Evolutionary conservation across 2,797 vertebrate genomes (phyloP), one percentile per base, ranked within the genome.

Genomic region (Chelonia mydas): DNA sequence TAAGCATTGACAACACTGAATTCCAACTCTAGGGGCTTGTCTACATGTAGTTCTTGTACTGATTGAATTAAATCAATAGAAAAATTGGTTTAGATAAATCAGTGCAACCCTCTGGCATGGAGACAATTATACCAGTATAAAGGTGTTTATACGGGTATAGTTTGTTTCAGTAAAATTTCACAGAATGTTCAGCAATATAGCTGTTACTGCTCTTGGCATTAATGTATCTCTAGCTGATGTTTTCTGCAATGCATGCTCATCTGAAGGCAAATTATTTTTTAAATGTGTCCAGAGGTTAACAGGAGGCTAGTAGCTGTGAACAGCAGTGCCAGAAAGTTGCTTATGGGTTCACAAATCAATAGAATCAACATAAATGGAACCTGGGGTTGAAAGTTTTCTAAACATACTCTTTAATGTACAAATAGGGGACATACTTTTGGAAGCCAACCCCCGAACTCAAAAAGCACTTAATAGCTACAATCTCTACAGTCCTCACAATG

Each of bases 151-250:
- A 47, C 5, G 57, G 50, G 57, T 41, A 33, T 76, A 47, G 68
- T 45, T 74, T 65, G 13, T 78, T 84, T 76, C 2, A 81, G 79
- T 7, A 89, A n/a, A 72, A 93, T 59, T 57, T 88, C 90, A 95
- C 92, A 94, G 89, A 87, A 72, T 83, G 89, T 3, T 2, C 5
- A 0, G 9, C 55, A 50, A 54, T 94, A 65, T 81, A 94, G 92
- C 53, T 53, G 68, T 65, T 11, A 2, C 50, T 84, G 49, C 57
- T 61, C 19, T 23, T 5, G 6, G 53, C 80, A 51, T 47, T 91
- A 76, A 80, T 55, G 31, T 1, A 90, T 82, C 50, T 31, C 50
- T 55, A 25, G 55, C 41, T 57, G 78, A 72, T n/a, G 53, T 45
- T 45, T 93, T 21, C n/a, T 49, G 1, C 21, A 85, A 5, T 86